These are phyloP conservation scores for Mugil cephalus DNA, from an alignment of 2,113 vertebrate species.

Conservation along the genomic window DNA sequence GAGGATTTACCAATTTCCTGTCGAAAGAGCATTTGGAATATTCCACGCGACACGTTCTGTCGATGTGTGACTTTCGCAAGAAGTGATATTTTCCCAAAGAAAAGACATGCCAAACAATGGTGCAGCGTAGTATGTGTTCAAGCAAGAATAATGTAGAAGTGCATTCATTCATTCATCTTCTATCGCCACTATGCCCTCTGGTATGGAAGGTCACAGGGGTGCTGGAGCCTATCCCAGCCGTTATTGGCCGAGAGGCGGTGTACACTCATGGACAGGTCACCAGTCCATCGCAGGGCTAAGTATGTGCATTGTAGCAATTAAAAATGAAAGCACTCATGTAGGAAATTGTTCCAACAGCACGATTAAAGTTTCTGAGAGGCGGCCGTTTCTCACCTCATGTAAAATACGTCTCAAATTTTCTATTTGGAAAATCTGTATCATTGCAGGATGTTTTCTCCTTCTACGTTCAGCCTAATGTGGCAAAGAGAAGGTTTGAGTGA, in stretches of 20 bases:
- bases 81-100: constrained; percentile 47
- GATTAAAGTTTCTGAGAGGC: constrained; percentile 10
- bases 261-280: no score
- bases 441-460: constrained; percentile 42
- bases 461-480: constrained; percentile 65
- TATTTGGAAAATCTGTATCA: constrained; percentile 32
- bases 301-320: not conserved
- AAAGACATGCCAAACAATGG: constrained; percentile 17
- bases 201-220: no score
- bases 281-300: not conserved
- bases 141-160: constrained; percentile 23
- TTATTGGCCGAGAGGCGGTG: no score
- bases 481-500: constrained; percentile 61
- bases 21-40: constrained; percentile 29
- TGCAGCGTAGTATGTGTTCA: not conserved
- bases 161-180: no score
- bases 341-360: constrained; percentile 13
- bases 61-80: constrained; percentile 30
- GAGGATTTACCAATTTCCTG: constrained; percentile 52
- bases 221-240: no score
- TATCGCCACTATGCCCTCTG: no score
- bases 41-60: constrained; percentile 4
- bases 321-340: not conserved
- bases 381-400: constrained; percentile 31
- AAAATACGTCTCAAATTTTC: constrained; percentile 26